Evolutionary conservation across 2,888 invertebrate species (phyloP).

Genomic region (Pocota personata): DNA sequence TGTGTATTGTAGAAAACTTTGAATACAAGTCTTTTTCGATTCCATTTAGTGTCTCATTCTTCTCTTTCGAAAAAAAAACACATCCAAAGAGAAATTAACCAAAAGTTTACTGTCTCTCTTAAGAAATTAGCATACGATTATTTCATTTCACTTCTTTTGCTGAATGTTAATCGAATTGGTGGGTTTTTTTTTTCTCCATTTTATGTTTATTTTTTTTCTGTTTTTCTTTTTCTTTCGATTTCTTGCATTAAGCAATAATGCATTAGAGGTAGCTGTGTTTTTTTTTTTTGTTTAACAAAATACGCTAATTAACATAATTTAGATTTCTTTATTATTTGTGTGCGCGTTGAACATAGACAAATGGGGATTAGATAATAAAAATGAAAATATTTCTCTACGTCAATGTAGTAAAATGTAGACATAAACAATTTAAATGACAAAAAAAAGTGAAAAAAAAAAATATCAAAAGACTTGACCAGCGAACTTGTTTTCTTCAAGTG

Average conservation of each 20-base stretch:
- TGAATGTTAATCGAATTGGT: slow-evolving; percentile 47
- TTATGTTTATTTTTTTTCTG: slow-evolving; percentile 1
- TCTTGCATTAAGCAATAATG: slow-evolving; percentile 57
- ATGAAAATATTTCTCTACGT: not conserved
- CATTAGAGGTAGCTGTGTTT: slow-evolving; percentile 18
- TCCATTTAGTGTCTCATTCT: not conserved
- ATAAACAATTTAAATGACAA: not conserved
- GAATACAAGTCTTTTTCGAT: not conserved
- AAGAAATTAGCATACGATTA: slow-evolving; percentile 51
- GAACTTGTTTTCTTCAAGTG: slow-evolving; percentile 20
- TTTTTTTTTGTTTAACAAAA: slow-evolving; percentile 10
- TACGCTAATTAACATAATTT: slow-evolving; percentile 54
- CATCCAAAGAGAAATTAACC: not conserved
- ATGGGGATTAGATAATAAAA: slow-evolving; percentile 13
- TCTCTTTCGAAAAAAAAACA: slow-evolving; percentile 3
- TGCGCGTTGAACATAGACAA: not conserved
- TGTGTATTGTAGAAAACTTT: slow-evolving; percentile 56
- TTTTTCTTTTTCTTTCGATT: not conserved
- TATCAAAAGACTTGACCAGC: slow-evolving; percentile 38
- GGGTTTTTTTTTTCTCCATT: slow-evolving; percentile 3
- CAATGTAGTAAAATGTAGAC: not conserved
- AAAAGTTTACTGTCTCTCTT: slow-evolving; percentile 35
- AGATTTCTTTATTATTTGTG: slow-evolving; percentile 44
- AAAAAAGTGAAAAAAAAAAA: not conserved
- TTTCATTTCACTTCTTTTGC: slow-evolving; percentile 28